These are phyloP conservation scores for Beroe ovata DNA, from an alignment of 37 sponge, comb jelly and placozoan species.

Conservation along the genomic window DNA sequence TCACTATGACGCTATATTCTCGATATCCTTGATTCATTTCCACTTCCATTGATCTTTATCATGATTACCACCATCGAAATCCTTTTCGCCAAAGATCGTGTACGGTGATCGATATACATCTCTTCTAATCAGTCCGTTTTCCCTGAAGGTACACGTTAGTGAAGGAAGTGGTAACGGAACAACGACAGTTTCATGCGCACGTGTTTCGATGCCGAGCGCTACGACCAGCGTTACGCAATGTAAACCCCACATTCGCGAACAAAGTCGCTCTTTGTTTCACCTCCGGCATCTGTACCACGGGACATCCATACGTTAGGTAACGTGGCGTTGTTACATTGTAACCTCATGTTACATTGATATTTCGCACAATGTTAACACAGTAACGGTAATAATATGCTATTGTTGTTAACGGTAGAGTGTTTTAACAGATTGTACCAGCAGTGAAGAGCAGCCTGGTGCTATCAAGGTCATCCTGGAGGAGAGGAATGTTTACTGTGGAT, in stretches of 20 bases:
- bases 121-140: too few relatives aligned
- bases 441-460: constrained; percentile 26
- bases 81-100: too few relatives aligned
- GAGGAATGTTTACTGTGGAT: constrained; percentile 68
- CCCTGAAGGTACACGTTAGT: constrained; percentile 60
- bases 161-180: constrained; percentile 12
- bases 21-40: too few relatives aligned
- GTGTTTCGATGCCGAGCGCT: constrained; percentile 63
- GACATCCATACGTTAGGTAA: constrained; percentile 45
- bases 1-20: too few relatives aligned
- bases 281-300: constrained; percentile 31
- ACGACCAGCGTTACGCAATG: constrained; percentile 37
- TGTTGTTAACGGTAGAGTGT: background rate
- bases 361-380: background rate
- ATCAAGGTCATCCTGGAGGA: constrained; percentile 59
- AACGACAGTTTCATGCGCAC: constrained; percentile 54
- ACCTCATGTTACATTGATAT: too few relatives aligned
- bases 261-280: constrained; percentile 57
- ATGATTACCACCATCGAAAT: too few relatives aligned
- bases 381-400: too few relatives aligned
- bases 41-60: too few relatives aligned
- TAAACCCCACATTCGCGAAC: constrained; percentile 58
- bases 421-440: constrained; percentile 44
- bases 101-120: too few relatives aligned
- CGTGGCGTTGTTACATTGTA: background rate